A percentile compares a stretch with the other conserved stretches of the same genome.
Evolutionary conservation across 1,140 invertebrate genomes (phyloP).

Genomic region (Saccostrea glomerata): DNA sequence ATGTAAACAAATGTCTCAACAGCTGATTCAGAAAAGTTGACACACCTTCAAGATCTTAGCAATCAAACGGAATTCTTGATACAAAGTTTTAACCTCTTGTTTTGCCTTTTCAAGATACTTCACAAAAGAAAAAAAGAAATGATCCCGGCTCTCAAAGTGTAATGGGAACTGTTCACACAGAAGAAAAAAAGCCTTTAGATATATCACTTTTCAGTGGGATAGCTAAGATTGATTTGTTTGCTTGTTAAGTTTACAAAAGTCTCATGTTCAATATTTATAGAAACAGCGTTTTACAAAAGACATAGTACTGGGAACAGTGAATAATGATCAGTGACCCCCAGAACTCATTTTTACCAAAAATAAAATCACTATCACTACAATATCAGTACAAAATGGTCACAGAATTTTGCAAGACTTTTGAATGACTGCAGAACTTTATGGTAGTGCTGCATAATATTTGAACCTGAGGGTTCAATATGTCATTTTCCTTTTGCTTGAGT

Average conservation of each 20-base stretch:
- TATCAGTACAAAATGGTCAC: neutral
- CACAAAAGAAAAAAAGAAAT: neutral
- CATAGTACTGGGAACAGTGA: neutral
- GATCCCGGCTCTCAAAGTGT: neutral
- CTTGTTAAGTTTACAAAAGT: conserved; percentile 14
- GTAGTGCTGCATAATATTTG: no score
- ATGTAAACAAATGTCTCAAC: neutral
- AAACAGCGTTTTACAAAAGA: neutral
- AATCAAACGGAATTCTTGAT: conserved; percentile 22
- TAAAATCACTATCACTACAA: neutral
- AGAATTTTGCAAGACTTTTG: no score
- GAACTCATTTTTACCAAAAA: neutral
- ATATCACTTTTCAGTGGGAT: conserved; percentile 8
- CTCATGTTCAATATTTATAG: conserved; percentile 25
- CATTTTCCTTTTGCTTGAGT: no score
- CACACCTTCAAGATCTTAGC: neutral
- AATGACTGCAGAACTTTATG: no score
- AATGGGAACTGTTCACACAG: conserved; percentile 7
- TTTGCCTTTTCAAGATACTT: neutral
- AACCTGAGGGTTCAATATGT: no score
- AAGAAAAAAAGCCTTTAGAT: neutral
- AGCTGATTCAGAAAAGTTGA: neutral
- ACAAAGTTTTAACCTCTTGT: neutral
- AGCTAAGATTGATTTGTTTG: conserved; percentile 14
- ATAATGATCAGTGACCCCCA: no score